Percentiles rank a stretch among this genome's conserved stretches.
phyloP scores from a whole-genome alignment of 2,888 invertebrate genomes.

The Barypeithes pellucidus region DNA sequence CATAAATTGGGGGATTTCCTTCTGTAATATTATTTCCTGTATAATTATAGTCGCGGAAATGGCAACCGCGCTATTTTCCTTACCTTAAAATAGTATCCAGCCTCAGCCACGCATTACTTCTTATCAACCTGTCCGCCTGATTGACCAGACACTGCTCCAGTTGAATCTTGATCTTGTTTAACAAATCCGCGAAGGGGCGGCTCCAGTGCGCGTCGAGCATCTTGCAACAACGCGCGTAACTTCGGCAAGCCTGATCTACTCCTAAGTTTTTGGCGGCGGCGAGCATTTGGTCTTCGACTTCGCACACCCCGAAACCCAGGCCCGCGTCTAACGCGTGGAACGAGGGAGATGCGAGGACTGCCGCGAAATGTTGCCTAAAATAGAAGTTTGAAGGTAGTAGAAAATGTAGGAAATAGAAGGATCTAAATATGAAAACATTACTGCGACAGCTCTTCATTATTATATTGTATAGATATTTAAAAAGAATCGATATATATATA shows the following conservation, averaged over 20 bases:
- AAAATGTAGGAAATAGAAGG: too few species aligned
- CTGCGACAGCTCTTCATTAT: too few species aligned
- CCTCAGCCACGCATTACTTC: conserved; percentile 78
- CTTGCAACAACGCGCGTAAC: conserved; percentile 75
- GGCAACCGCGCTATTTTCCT: conserved; percentile 3
- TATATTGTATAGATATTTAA: too few species aligned
- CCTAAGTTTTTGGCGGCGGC: conserved; percentile 85
- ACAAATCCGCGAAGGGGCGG: conserved; percentile 69
- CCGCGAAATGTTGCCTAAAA: conserved; percentile 79
- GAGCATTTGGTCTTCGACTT: conserved; percentile 85
- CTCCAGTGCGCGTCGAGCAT: conserved; percentile 65
- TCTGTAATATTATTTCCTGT: too few species aligned
- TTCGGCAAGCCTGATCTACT: conserved; percentile 87
- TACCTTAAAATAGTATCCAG: conserved; percentile 72
- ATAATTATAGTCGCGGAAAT: too few species aligned
- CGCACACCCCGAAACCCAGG: conserved; percentile 81
- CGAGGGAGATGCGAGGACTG: conserved; percentile 75
- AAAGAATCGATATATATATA: too few species aligned
- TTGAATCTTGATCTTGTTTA: conserved; percentile 77
- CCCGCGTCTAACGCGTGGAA: conserved; percentile 70
- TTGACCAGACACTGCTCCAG: conserved; percentile 82
- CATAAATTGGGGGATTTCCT: too few species aligned
- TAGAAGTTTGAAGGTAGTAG: too few species aligned
- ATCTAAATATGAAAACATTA: too few species aligned
- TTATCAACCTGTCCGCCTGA: conserved; percentile 78